Base-by-base conservation (phyloP, 2,888 invertebrate species). In the Aleiodes alternator region DNA sequence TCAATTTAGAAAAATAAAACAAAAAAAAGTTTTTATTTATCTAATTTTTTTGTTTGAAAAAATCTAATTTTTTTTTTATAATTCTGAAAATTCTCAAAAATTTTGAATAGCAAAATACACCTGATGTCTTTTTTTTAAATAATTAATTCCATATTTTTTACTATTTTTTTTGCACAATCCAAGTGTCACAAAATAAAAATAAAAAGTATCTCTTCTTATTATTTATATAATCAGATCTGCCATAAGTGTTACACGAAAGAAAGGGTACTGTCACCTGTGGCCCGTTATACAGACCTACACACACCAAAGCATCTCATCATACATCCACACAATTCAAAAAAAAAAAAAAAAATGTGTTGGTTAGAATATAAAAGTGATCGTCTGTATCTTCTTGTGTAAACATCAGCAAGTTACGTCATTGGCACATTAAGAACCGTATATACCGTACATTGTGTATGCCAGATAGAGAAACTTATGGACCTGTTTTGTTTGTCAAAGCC, bases 311-410 rank as follows among this genome's bases (percentile, higher is more conserved):
- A 3, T 43, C 31, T n/a, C 29, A 14, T 16, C 51, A 57, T 12
- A 57, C 9, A 57, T 43, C 38, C 23, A 23, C 23, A 43, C 8
- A n/a, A 48, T 43, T 14, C 51, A 59, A 16, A 34, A 38, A 14
- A 4, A 16, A 34, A 38, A 14, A 4, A 64, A n/a, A 31, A n/a
- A 55, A 34, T 31, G 34, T 31, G 16, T 14, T 68, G 51, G 53
- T 57, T 31, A 23, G 57, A 51, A 69, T 43, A 31, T 68, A 51
- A 78, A 73, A 76, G 78, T 75, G 72, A 79, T 79, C 75, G 70
- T 57, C 55, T 11, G 79, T 84, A 84, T 84, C 82, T 82, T 68
- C 78, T 82, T 82, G 79, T 76, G 84, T 81, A 85, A 85, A 85
- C 78, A 83, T 66, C 69, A 71, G 70, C 56, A 43, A 23, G 79